Percentiles rank a stretch among this genome's conserved stretches.
These are phyloP conservation scores for Trigoniulus corallinus DNA, from an alignment of 1,140 invertebrate genomes.

Conservation along the genomic window DNA sequence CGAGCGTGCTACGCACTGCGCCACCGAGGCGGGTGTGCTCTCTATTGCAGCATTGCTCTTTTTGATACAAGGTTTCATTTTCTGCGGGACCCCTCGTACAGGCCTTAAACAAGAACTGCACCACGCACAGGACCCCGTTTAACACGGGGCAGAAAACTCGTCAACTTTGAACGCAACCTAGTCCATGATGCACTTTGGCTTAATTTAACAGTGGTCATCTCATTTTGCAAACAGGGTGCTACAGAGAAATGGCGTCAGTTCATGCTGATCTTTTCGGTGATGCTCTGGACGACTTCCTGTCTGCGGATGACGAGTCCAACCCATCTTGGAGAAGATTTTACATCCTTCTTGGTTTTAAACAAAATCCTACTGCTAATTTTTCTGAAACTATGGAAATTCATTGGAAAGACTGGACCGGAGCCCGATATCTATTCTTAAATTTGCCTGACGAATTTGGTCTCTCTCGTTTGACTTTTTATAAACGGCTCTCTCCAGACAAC, in stretches of 20 bases:
- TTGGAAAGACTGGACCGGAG: constrained; percentile 36
- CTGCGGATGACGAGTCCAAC: neutral
- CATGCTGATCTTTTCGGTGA: neutral
- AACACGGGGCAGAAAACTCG: too few relatives aligned
- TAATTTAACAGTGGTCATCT: too few relatives aligned
- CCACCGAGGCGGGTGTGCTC: too few relatives aligned
- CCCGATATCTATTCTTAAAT: constrained; percentile 28
- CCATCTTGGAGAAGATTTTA: constrained; percentile 8
- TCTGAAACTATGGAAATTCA: constrained; percentile 23
- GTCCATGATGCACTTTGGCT: too few relatives aligned
- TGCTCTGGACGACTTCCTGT: neutral
- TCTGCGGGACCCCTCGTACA: too few relatives aligned
- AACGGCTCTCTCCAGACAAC: constrained; percentile 23
- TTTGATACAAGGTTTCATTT: too few relatives aligned
- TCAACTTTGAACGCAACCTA: too few relatives aligned
- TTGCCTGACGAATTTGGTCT: constrained; percentile 28
- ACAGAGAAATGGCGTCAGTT: neutral
- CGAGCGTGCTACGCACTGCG: too few relatives aligned
- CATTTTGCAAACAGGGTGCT: too few relatives aligned
- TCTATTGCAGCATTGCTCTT: too few relatives aligned
- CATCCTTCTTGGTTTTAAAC: constrained; percentile 29
- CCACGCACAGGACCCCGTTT: too few relatives aligned
- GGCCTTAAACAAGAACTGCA: too few relatives aligned
- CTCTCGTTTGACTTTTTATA: constrained; percentile 25
- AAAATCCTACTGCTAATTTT: constrained; percentile 22